Conservation (phyloP, 1,140 invertebrate genomes). For the Macrobrachium nipponense region DNA sequence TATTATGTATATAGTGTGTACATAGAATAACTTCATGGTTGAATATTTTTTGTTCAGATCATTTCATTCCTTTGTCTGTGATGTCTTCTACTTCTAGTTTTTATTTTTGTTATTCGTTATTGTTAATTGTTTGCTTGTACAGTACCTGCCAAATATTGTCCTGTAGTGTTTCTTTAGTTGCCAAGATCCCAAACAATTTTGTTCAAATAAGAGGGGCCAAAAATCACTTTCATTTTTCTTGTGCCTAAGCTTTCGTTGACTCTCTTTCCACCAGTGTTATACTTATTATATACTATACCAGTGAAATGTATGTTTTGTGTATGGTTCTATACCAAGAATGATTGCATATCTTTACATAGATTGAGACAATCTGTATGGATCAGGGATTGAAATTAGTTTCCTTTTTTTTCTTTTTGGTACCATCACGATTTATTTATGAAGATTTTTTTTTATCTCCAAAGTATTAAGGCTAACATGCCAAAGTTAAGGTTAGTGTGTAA, state of each 20-base stretch:
- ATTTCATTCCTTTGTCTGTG: constrained; percentile 52
- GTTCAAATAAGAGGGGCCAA: constrained; percentile 60
- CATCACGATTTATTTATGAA: background rate
- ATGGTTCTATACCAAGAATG: constrained; percentile 44
- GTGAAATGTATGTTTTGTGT: background rate
- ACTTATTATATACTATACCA: background rate
- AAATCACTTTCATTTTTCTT: constrained; percentile 47
- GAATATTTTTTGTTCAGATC: constrained; percentile 25
- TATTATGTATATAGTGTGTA: constrained; percentile 41
- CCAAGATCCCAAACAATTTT: constrained; percentile 57
- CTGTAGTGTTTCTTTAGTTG: constrained; percentile 60
- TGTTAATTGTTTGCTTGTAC: constrained; percentile 55
- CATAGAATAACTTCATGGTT: constrained; percentile 56
- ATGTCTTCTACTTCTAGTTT: constrained; percentile 47
- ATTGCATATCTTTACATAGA: constrained; percentile 52
- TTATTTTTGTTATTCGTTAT: constrained; percentile 47
- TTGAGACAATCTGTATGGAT: constrained; percentile 52
- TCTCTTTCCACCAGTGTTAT: background rate
- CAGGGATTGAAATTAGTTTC: constrained; percentile 42
- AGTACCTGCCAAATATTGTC: constrained; percentile 61
- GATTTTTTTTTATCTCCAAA: constrained; percentile 43
- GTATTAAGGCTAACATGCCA: constrained; percentile 59
- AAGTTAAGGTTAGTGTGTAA: constrained; percentile 59
- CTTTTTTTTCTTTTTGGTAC: constrained; percentile 32
- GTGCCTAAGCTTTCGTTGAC: constrained; percentile 58